Evolutionary conservation across 2,888 invertebrate species (phyloP).

Genomic region (Synanthedon vespiformis): DNA sequence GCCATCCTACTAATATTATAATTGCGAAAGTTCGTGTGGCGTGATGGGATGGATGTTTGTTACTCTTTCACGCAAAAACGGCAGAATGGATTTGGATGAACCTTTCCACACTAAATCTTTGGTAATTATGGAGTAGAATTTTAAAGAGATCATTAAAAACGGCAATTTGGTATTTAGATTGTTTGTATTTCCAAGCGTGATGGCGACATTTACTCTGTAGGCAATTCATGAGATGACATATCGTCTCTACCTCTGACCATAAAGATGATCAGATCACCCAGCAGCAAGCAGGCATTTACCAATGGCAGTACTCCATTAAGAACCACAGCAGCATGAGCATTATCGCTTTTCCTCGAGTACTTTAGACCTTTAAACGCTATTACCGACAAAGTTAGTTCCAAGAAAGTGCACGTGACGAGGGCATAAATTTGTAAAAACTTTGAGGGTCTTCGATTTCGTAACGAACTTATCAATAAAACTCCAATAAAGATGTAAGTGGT

Average conservation of each 20-base stretch:
- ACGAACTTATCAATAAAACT: constrained; percentile 21
- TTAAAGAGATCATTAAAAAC: no score
- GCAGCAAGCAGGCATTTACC: constrained; percentile 28
- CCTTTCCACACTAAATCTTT: no score
- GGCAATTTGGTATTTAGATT: no score
- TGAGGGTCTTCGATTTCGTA: constrained; percentile 20
- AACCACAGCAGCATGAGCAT: constrained; percentile 19
- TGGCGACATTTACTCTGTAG: no score
- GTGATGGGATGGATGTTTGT: no score
- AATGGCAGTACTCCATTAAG: constrained; percentile 45
- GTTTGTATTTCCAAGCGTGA: no score
- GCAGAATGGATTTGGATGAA: no score
- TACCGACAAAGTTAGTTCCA: constrained; percentile 29
- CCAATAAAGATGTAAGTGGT: constrained; percentile 35
- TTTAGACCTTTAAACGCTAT: constrained; percentile 27
- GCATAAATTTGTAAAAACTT: constrained; percentile 37
- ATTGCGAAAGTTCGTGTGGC: no score
- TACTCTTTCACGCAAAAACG: no score
- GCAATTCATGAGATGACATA: no score
- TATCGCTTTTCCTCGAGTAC: background rate
- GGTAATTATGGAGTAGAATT: no score
- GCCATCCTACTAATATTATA: no score
- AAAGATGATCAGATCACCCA: constrained; percentile 36
- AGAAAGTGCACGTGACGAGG: constrained; percentile 23
- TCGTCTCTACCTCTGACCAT: constrained; percentile 13